Evolutionary conservation across 1,140 invertebrate species (phyloP), one percentile per base, ranked within the genome.

Genomic region (Conus ventricosus): DNA sequence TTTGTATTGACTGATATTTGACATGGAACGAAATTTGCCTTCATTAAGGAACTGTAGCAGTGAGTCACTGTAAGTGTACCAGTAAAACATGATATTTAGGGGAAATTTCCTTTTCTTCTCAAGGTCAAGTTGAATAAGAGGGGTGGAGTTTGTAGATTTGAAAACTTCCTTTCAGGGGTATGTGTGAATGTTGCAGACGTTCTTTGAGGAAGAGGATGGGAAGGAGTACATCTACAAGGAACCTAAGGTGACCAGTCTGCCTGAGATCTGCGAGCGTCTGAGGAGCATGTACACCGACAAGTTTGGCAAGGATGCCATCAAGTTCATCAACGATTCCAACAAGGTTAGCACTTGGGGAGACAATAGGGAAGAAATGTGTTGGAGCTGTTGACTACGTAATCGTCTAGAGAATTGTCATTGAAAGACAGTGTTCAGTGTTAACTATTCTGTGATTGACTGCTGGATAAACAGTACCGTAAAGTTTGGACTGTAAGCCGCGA

Each of bases 141-240:
- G 39, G 39, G 39, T 3, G 39, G 39, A 39, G 39, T 39, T 39
- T 39, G 39, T 39, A 39, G 39, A 39, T 39, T 39, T 39, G 39
- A 3, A 39, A 39, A 39, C 0, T 39, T 39, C 39, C 39, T 39
- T 39, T 39, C 39, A 39, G 39, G 39, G 39, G 39, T 39, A 3
- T 39, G 39, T 39, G 39, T 39, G 39, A 39, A 39, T 39, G 39
- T 39, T 76, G n/a, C 88, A 93, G 92, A 91, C 91, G 15, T 93
- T 91, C 87, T 99, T 99, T 95, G 98, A 99, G 93, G 97, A 98
- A 90, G 98, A 99, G 91, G 97, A 97, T 94, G 97, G 97, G 4
- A 96, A 98, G 51, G 98, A 99, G 93, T 99, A 98, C 93, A 97
- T 99, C 89, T 99, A 99, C 93, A 99, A 99, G 94, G 98, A 99